Evolutionary conservation across 2,797 vertebrate species (phyloP), one percentile per base, ranked within the genome.

Genomic region (Ptychadena robeensis): DNA sequence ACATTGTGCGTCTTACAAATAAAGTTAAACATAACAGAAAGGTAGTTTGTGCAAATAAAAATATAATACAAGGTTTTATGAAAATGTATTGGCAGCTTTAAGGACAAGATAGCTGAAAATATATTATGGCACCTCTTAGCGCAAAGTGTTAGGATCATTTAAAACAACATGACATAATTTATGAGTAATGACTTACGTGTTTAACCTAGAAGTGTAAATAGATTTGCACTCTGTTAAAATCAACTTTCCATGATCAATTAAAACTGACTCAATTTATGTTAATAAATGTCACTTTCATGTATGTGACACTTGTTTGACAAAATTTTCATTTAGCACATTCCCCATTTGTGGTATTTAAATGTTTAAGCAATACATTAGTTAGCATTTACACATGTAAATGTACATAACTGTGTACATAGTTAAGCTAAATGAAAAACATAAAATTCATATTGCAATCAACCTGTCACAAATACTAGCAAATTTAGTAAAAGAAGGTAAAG

Each of bases 261-360:
- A 37, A 66, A 72, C 15, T 40, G 67, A 67, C 34, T 81, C n/a
- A 66, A 11, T 25, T 30, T 74, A 74, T 57, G 15, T 37, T 74
- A 81, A 68, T 74, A 74, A 37, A 59, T 75, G 80, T 57, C 32
- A 57, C 31, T 35, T 79, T 32, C 27, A 35, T 57, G 30, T 65
- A 35, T 80, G 34, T 81, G 71, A 66, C 71, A 81, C 25, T n/a
- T 44, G 61, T 81, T 59, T 74, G 80, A 68, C 64, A 67, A 37
- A 44, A 67, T 27, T 74, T 68, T 27, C 37, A 44, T 67, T 64
- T 73, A 67, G 64, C 63, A 81, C 80, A 38, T 74, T 44, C 14
- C 30, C 64, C 1, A 38, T 67, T 81, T 66, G 15, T 67, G 40
- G 32, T 57, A 15, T 73, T 66, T 66, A 81, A 65, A 79, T 64